A percentile compares a stretch with the other conserved stretches of the same genome.
Conservation (phyloP, 2,888 invertebrate species). For the Acanthosepion pharaonis region DNA sequence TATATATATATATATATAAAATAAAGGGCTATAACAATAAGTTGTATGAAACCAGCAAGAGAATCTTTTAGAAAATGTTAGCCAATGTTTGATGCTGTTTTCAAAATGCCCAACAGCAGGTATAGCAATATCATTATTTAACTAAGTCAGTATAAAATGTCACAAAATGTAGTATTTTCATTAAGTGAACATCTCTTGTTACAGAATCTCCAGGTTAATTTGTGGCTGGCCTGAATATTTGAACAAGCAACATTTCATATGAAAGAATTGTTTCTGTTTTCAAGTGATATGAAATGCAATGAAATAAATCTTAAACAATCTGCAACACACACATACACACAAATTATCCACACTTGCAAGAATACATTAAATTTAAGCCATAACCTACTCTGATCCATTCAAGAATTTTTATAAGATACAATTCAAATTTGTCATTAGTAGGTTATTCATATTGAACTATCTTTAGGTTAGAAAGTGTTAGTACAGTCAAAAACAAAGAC, state of each 20-base stretch:
- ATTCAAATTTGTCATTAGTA: not conserved
- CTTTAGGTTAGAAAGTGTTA: conserved; percentile 14
- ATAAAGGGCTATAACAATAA: not conserved
- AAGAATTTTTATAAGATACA: not conserved
- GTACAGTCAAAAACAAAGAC: conserved; percentile 43
- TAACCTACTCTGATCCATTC: not conserved
- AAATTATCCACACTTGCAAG: not conserved
- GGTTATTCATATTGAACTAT: not conserved
- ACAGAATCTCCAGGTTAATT: no score
- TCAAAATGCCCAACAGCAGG: not conserved
- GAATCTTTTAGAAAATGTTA: not conserved
- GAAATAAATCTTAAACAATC: not conserved
- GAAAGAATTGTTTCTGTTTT: no score
- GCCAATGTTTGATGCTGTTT: not conserved
- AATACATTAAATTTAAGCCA: not conserved
- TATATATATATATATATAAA: not conserved
- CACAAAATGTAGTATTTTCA: not conserved
- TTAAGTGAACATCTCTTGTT: not conserved
- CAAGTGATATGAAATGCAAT: no score
- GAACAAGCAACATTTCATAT: no score
- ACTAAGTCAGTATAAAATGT: not conserved
- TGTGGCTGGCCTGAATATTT: no score
- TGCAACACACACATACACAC: not conserved
- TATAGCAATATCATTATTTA: not conserved
- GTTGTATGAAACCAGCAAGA: not conserved